Base-by-base conservation (phyloP, 2,797 vertebrate species). In the Necrosyrtes monachus region DNA sequence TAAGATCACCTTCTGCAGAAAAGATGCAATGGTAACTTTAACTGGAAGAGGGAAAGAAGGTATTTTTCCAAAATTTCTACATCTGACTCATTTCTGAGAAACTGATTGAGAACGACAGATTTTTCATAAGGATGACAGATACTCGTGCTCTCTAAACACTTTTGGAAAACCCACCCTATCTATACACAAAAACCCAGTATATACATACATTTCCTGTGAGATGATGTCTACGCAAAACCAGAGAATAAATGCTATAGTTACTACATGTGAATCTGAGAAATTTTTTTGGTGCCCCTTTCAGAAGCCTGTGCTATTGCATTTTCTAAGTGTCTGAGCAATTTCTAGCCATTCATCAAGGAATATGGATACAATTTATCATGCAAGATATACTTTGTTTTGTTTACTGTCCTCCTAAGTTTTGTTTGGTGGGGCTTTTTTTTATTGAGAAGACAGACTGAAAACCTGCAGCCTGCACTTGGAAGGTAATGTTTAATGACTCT, bases 1-100 rank as follows among this genome's bases (percentile, higher is more conserved):
- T 98, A 86, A 99, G 98, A 97, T 99, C 99, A 86, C 97, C 98
- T 98, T 99, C 99, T 99, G 98, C 84, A 97, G 96, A 93, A 97
- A 85, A 97, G 57, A 96, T 4, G 56, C 46, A 91, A 63, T 8
- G 70, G 56, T 76, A 94, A 96, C 62, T 79, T 88, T 14, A 89
- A 77, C 50, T 39, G 24, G 19, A 94, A 85, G 79, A 43, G 30
- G 45, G 62, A 82, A 82, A 64, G 13, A 74, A 41, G n/a, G 1
- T 20, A 9, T 41, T 85, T 68, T 48, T 22, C 35, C 41, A 48
- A 18, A 31, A 41, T 48, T 53, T 48, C 30, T 46, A 33, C 14
- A 70, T 23, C 31, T 30, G 60, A 64, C 22, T 6, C 10, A 63
- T 63, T 86, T 25, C 53, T n/a, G 51, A 68, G 33, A 88, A 93